These are phyloP conservation scores for Lissocephala sabroskyi DNA, from an alignment of 2,888 invertebrate species.

Conservation along the genomic window DNA sequence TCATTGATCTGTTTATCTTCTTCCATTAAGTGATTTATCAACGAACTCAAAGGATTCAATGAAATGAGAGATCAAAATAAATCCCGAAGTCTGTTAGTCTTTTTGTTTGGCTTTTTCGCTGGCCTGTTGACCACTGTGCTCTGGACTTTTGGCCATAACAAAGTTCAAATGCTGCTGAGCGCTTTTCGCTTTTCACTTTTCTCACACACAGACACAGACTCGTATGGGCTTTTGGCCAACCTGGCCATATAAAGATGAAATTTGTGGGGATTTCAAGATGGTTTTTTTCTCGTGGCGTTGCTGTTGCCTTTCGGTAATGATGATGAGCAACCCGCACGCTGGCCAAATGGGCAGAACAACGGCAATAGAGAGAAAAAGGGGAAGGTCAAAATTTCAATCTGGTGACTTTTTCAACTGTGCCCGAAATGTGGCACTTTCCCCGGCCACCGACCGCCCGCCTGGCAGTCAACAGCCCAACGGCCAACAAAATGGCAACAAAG, in stretches of 20 bases:
- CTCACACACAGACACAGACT: conserved; percentile 17
- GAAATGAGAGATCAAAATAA: no score
- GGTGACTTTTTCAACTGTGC: neutral
- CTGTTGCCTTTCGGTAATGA: no score
- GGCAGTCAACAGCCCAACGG: conserved; percentile 10
- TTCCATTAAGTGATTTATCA: no score
- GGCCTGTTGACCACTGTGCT: conserved; percentile 20
- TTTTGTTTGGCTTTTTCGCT: neutral
- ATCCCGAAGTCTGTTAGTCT: no score
- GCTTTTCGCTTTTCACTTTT: conserved; percentile 8
- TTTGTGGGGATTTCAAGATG: no score
- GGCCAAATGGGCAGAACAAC: conserved; percentile 14
- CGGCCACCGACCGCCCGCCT: neutral
- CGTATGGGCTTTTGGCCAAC: neutral
- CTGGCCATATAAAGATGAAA: no score
- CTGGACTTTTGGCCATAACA: neutral
- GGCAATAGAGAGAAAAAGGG: no score
- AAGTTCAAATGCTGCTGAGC: conserved; percentile 25
- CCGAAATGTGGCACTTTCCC: conserved; percentile 10
- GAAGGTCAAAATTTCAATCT: no score
- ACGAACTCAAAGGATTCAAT: conserved; percentile 95
- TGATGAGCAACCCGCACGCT: conserved; percentile 9
- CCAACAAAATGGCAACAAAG: conserved; percentile 20
- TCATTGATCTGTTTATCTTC: no score
- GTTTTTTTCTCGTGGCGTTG: no score